A percentile compares a stretch with the other conserved stretches of the same genome.
phyloP scores from a whole-genome alignment of 2,888 invertebrate species.

The Aphidoletes aphidimyza region DNA sequence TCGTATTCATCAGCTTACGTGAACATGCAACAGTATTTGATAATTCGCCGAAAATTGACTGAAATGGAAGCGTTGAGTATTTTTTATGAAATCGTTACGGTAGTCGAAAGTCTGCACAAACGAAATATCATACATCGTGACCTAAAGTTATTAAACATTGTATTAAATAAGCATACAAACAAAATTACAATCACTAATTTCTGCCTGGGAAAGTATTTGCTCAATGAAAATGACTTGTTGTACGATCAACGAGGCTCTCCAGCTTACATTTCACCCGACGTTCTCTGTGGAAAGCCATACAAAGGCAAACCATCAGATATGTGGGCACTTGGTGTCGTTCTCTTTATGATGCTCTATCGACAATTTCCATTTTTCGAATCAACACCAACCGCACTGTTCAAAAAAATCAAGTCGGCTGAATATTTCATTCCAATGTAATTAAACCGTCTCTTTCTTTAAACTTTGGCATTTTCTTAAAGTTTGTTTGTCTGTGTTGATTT shows the following conservation, averaged over 20 bases:
- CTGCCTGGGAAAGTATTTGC: conserved; percentile 71
- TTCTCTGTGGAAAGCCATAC: conserved; percentile 80
- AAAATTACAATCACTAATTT: conserved; percentile 79
- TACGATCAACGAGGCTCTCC: conserved; percentile 76
- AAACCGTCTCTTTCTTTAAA: neutral
- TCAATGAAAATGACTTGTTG: conserved; percentile 70
- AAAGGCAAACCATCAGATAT: conserved; percentile 83
- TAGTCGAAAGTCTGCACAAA: conserved; percentile 79
- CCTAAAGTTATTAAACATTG: conserved; percentile 80
- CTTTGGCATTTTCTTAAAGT: conserved; percentile 33
- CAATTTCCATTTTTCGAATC: conserved; percentile 85
- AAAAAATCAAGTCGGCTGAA: conserved; percentile 79
- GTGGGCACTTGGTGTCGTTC: conserved; percentile 84
- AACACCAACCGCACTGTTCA: conserved; percentile 77
- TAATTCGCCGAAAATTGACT: conserved; percentile 78
- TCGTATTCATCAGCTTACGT: conserved; percentile 71
- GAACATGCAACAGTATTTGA: conserved; percentile 80
- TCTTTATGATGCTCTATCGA: conserved; percentile 83
- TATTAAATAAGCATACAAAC: conserved; percentile 75
- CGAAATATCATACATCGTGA: conserved; percentile 82
- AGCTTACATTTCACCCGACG: conserved; percentile 84
- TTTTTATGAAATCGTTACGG: conserved; percentile 78
- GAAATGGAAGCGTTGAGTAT: conserved; percentile 80
- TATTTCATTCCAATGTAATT: conserved; percentile 78
- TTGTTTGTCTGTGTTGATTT: conserved; percentile 55